phyloP scores from a whole-genome alignment of 2,888 invertebrate species.

The Lymantria monacha region DNA sequence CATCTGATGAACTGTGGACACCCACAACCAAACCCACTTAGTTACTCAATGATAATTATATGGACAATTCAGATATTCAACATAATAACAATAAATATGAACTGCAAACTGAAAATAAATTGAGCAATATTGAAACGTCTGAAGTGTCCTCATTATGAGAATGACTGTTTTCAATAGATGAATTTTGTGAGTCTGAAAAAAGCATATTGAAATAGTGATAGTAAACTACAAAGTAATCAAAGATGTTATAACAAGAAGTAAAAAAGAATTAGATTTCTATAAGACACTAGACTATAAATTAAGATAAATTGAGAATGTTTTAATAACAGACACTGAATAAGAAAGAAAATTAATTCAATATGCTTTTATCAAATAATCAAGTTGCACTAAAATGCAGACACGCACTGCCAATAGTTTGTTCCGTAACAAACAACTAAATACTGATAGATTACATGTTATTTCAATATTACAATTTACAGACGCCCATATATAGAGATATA shows the following conservation, averaged over 20 bases:
- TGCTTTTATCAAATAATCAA: slow-evolving; percentile 64
- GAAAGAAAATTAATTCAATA: slow-evolving; percentile 68
- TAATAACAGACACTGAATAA: slow-evolving; percentile 19
- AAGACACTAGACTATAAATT: slow-evolving; percentile 6
- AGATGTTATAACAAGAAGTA: slow-evolving; percentile 14
- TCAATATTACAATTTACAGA: slow-evolving; percentile 63
- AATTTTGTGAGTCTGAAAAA: slow-evolving; percentile 69
- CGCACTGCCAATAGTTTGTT: slow-evolving; percentile 76
- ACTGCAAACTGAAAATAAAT: slow-evolving; percentile 8
- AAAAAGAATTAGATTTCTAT: slow-evolving; percentile 9
- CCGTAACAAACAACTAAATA: slow-evolving; percentile 50
- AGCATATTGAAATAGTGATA: slow-evolving; percentile 78
- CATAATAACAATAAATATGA: slow-evolving; percentile 7
- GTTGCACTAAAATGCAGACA: slow-evolving; percentile 84
- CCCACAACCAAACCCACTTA: slow-evolving; percentile 81
- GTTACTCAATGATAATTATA: slow-evolving; percentile 66
- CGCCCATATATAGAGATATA: slow-evolving; percentile 69
- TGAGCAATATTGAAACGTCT: slow-evolving; percentile 51
- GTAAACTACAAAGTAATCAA: slow-evolving; percentile 17
- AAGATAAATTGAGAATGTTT: not conserved
- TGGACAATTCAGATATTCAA: slow-evolving; percentile 63
- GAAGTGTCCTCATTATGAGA: slow-evolving; percentile 57
- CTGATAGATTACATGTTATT: slow-evolving; percentile 48
- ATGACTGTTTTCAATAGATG: slow-evolving; percentile 57
- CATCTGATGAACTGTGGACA: slow-evolving; percentile 79